Base-by-base conservation (phyloP, 2,797 vertebrate species). In the Toxotes lorentzi region DNA sequence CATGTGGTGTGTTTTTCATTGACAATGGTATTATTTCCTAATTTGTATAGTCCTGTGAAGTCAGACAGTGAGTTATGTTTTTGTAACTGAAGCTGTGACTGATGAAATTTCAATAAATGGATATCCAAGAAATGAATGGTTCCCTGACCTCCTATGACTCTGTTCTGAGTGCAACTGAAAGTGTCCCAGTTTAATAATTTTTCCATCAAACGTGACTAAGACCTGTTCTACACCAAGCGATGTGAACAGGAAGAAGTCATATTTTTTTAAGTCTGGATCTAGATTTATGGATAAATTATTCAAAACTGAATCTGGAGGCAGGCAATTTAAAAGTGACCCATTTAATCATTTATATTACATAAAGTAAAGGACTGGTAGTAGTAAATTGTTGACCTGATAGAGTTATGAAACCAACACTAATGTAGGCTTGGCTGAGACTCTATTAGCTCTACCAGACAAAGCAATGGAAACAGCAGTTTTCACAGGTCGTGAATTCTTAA, bases 171-270 rank as follows among this genome's bases (percentile, higher is more conserved):
- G 7, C 30, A 27, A n/a, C 45, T 50, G 0, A 12, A 40, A 50
- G 47, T 51, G 50, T 71, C 61, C 40, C 48, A 50, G 21, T 73
- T 78, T 60, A 59, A 16, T 61, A 66, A 40, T 67, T 70, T 70
- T 41, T 34, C 62, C 61, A 38, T 66, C 43, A 30, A 43, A 54
- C 43, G 27, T 47, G 24, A 23, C 38, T 45, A 35, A 50, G 12
- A 30, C 41, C 51, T 27, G 14, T 48, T 24, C 12, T 8, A 12
- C 32, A 12, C 16, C 1, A 27, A 43, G 23, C 21, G 24, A 38
- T 3, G 40, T 48, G 53, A 63, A 32, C 13, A 63, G 32, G 2
- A 40, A 30, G 38, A 38, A 14, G 11, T 47, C 4, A 53, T 53
- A 14, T 13, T 27, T 16, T 16, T 24, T 27, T 34, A 23, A 27